A percentile compares a stretch with the other conserved stretches of the same genome.
Evolutionary conservation across 2,797 vertebrate species (phyloP).

Genomic region (Sebastiscus albofasciatus): DNA sequence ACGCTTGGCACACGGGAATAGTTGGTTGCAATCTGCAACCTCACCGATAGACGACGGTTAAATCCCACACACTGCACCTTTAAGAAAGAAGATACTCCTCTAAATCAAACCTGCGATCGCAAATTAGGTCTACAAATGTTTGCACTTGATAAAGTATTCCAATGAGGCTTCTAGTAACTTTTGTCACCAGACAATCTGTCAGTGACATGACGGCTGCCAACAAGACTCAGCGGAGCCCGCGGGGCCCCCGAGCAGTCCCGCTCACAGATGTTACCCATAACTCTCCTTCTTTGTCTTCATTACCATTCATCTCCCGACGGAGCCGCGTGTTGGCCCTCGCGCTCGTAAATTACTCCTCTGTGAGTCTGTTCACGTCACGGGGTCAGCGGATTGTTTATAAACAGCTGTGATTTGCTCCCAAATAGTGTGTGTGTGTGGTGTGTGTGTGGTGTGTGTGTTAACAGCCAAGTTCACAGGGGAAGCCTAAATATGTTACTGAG

Average conservation of each 20-base stretch:
- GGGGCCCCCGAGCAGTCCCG: slow-evolving; percentile 49
- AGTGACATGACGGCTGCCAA: slow-evolving; percentile 69
- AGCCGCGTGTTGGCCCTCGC: slow-evolving; percentile 14
- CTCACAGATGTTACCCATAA: slow-evolving; percentile 77
- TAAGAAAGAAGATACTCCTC: slow-evolving; percentile 6
- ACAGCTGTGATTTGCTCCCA: slow-evolving; percentile 57
- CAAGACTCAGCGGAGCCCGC: slow-evolving; percentile 63
- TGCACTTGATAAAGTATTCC: slow-evolving; percentile 49
- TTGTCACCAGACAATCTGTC: slow-evolving; percentile 72
- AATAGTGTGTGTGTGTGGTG: not conserved
- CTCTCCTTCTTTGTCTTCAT: slow-evolving; percentile 76
- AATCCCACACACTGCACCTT: no score
- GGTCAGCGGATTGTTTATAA: slow-evolving; percentile 68
- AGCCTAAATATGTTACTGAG: slow-evolving; percentile 7
- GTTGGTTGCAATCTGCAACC: not conserved
- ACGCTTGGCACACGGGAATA: not conserved
- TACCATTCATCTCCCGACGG: slow-evolving; percentile 65
- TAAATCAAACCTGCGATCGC: slow-evolving; percentile 16
- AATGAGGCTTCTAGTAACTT: slow-evolving; percentile 59
- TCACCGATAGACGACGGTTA: rapidly evolving
- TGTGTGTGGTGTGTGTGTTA: not conserved
- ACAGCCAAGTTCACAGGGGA: not conserved
- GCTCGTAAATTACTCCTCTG: slow-evolving; percentile 68
- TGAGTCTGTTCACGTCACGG: slow-evolving; percentile 56
- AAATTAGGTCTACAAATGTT: slow-evolving; percentile 35